Base-by-base conservation (phyloP, 2,113 vertebrate species). In the Pogonocichla stellata region DNA sequence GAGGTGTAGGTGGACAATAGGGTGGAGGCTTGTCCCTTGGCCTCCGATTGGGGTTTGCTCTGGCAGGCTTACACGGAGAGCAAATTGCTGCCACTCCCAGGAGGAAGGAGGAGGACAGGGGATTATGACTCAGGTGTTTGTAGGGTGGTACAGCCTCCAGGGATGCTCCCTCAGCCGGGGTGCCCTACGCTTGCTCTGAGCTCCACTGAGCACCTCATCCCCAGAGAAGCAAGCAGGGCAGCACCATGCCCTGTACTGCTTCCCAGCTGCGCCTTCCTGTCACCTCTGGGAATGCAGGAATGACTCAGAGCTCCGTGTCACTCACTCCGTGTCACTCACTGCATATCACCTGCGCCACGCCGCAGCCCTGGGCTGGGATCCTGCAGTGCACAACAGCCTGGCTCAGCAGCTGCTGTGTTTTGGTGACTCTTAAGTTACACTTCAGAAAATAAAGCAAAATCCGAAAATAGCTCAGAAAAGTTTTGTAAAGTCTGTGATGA, bases 51-150 rank as follows among this genome's bases (percentile, higher is more conserved):
- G 70, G 48, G 62, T 88, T 92, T 92, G 85, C 93, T 88, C 69
- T 25, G 19, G 80, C 93, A 95, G 92, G 86, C 8, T 93, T 80
- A 31, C 1, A 33, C 7, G 6, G 56, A 80, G 40, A 94, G 92
- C 79, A 93, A 95, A 86, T 92, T 90, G 50, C 86, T 94, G 90
- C 93, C 96, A 93, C 96, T 92, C 95, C 95, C 95, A 94, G 86
- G 65, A 95, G 75, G 80, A 90, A 94, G 94, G 90, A 86, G 93
- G 85, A 96, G 95, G 91, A 91, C 89, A 87, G 50, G 53, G 65
- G 88, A 96, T 95, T 95, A 96, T 97, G 96, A 97, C 94, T 97
- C 95, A 96, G 69, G 69, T 75, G 86, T 71, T 91, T 92, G 89
- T 74, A 86, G 88, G 73, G 28, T 86, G 69, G 80, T 94, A 86